Conservation (phyloP, 1,140 invertebrate species). For the Drosophila grimshawi region DNA sequence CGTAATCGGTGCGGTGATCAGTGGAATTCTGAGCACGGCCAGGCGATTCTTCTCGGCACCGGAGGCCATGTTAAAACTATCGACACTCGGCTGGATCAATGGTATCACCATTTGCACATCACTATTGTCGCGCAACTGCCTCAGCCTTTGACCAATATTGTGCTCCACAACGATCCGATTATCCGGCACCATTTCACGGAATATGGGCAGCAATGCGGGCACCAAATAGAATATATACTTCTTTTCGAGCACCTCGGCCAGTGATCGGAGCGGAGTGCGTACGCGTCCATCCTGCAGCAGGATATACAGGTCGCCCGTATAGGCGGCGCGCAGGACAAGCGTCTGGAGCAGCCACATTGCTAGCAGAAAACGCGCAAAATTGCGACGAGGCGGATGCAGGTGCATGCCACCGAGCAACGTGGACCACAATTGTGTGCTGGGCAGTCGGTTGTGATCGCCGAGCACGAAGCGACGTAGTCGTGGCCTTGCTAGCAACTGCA, state of each 20-base stretch:
- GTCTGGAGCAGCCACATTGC: slow-evolving; percentile 64
- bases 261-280: slow-evolving; percentile 35
- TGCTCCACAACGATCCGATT: neutral
- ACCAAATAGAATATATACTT: slow-evolving; percentile 59
- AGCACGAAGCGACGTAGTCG: slow-evolving; percentile 51
- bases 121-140: slow-evolving; percentile 40
- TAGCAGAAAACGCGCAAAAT: slow-evolving; percentile 68
- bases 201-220: slow-evolving; percentile 44
- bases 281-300: slow-evolving; percentile 67
- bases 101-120: slow-evolving; percentile 50
- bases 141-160: neutral
- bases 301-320: slow-evolving; percentile 69
- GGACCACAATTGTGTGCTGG: slow-evolving; percentile 60
- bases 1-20: slow-evolving; percentile 67
- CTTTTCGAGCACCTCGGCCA: slow-evolving; percentile 52
- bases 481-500: slow-evolving; percentile 19
- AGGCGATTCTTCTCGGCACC: slow-evolving; percentile 26
- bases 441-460: slow-evolving; percentile 53
- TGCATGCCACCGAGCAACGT: slow-evolving; percentile 51
- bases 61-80: slow-evolving; percentile 44
- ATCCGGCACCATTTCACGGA: slow-evolving; percentile 36
- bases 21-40: slow-evolving; percentile 36
- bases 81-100: slow-evolving; percentile 47
- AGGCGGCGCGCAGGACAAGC: slow-evolving; percentile 69
- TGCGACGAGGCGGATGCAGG: slow-evolving; percentile 50